A percentile compares a stretch with the other conserved stretches of the same genome.
These are phyloP conservation scores for Cataglyphis rosenhaueri DNA, from an alignment of 2,888 invertebrate species.

Conservation along the genomic window DNA sequence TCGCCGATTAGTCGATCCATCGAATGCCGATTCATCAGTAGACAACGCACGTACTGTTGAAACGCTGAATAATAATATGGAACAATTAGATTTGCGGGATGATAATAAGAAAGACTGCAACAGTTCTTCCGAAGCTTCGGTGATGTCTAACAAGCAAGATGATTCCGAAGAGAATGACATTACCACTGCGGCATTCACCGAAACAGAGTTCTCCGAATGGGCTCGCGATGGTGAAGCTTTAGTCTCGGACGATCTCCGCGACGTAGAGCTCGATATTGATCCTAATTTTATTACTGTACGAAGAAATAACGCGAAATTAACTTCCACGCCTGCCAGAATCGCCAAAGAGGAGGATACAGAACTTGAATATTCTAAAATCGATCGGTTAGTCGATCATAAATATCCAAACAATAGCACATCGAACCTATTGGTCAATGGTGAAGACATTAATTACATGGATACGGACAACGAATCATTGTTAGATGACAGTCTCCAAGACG, in stretches of 20 bases:
- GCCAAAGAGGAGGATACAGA: slow-evolving; percentile 81
- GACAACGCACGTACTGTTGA: slow-evolving; percentile 65
- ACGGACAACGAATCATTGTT: slow-evolving; percentile 93
- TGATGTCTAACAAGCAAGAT: slow-evolving; percentile 80
- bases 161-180: slow-evolving; percentile 90
- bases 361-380: slow-evolving; percentile 81
- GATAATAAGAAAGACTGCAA: slow-evolving; percentile 84
- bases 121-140: slow-evolving; percentile 86
- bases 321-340: slow-evolving; percentile 71
- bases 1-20: slow-evolving; percentile 15
- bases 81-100: slow-evolving; percentile 79
- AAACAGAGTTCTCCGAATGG: slow-evolving; percentile 96
- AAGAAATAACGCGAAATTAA: slow-evolving; percentile 68
- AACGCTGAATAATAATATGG: slow-evolving; percentile 79
- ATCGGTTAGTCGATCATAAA: slow-evolving; percentile 53
- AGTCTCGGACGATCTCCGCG: slow-evolving; percentile 91
- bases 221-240: slow-evolving; percentile 90
- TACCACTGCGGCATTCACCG: slow-evolving; percentile 91
- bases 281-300: slow-evolving; percentile 84
- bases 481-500: slow-evolving; percentile 88
- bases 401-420: slow-evolving; percentile 80
- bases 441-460: slow-evolving; percentile 95
- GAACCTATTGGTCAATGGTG: slow-evolving; percentile 87
- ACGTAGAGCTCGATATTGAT: slow-evolving; percentile 88
- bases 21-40: neutral